phyloP scores from a whole-genome alignment of 2,113 vertebrate species.

The Oreochromis aureus region DNA sequence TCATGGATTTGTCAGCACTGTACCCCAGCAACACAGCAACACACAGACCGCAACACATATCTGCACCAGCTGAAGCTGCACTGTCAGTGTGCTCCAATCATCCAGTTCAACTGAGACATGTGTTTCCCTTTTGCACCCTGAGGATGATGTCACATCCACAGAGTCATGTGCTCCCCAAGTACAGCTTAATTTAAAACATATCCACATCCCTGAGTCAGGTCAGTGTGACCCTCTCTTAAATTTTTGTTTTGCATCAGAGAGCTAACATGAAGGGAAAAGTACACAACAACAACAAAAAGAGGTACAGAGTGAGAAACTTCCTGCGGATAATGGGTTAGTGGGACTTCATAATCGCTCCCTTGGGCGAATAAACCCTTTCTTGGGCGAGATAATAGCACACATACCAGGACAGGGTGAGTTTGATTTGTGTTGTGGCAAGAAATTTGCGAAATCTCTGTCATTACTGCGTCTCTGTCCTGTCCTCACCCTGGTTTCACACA shows the following conservation, averaged over 20 bases:
- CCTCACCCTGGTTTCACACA: conserved; percentile 39
- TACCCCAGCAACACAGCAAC: conserved; percentile 7
- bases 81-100: conserved; percentile 36
- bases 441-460: conserved; percentile 45
- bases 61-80: conserved; percentile 19
- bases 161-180: conserved; percentile 47
- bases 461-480: conserved; percentile 43
- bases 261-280: not conserved
- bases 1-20: not conserved
- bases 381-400: conserved; percentile 38
- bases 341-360: conserved; percentile 36
- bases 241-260: not conserved
- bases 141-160: conserved; percentile 64
- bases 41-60: conserved; percentile 1
- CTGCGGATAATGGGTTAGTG: conserved; percentile 5
- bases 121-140: conserved; percentile 63
- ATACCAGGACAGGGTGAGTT: conserved; percentile 17
- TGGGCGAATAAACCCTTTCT: conserved; percentile 42
- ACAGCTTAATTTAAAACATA: conserved; percentile 67
- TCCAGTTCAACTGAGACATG: conserved; percentile 40
- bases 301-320: conserved; percentile 13
- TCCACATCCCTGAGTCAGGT: conserved; percentile 34
- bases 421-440: conserved; percentile 50
- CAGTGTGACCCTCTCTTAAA: not conserved
- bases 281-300: not conserved